Evolutionary conservation across 1,140 invertebrate species (phyloP).

Genomic region (Samia ricini): DNA sequence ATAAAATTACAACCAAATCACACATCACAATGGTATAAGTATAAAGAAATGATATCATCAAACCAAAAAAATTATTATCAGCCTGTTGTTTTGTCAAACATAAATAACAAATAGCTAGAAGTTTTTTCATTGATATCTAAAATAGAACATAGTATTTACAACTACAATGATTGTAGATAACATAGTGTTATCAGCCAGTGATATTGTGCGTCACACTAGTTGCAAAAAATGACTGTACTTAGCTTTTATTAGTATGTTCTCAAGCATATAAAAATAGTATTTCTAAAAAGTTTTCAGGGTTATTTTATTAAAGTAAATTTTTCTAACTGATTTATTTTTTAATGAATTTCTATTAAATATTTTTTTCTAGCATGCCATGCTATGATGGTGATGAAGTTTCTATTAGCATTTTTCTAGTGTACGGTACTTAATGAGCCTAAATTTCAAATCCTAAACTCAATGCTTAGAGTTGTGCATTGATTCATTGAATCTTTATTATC

Average conservation of each 20-base stretch:
- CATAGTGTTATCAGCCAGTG: slow-evolving; percentile 1
- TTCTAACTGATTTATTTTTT: no score
- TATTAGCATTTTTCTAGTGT: no score
- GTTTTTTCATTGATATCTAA: not conserved
- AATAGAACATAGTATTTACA: not conserved
- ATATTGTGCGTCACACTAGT: not conserved
- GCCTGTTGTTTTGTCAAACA: not conserved
- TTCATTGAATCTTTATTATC: no score
- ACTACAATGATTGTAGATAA: not conserved
- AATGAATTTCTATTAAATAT: no score
- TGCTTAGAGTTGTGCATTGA: no score
- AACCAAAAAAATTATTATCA: not conserved
- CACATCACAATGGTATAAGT: not conserved
- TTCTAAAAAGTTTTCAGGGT: no score
- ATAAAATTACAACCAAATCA: not conserved
- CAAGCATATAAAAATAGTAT: no score
- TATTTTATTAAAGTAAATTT: no score
- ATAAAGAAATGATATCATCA: not conserved
- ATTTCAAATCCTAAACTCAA: no score
- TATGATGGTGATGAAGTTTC: no score
- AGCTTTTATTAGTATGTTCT: not conserved
- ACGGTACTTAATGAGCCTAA: no score
- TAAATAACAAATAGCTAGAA: not conserved
- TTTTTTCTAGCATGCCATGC: no score
- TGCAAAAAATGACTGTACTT: not conserved